Conservation (phyloP, 2,888 invertebrate genomes). For the Phortica magna region DNA sequence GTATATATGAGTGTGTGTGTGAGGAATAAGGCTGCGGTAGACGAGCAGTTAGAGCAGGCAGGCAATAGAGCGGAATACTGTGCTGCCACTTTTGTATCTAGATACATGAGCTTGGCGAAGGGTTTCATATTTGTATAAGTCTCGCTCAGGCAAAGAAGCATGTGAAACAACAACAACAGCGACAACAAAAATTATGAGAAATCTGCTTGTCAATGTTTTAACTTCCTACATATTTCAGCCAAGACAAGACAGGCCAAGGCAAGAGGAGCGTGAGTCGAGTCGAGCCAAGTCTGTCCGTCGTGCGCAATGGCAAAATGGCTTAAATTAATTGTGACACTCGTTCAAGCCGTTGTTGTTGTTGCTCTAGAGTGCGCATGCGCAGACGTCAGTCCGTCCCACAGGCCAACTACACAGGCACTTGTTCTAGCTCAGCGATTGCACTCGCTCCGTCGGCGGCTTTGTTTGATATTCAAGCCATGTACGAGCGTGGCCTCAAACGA, state of each 20-base stretch:
- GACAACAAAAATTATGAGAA: conserved; percentile 23
- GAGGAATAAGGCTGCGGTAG: neutral
- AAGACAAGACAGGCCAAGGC: neutral
- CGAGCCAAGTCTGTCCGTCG: too few species aligned
- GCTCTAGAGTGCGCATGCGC: conserved; percentile 5
- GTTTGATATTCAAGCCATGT: conserved; percentile 18
- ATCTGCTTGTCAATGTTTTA: conserved; percentile 14
- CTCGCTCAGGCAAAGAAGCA: too few species aligned
- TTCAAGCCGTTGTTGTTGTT: neutral
- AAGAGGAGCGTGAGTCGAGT: too few species aligned
- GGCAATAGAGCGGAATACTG: neutral
- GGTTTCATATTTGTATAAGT: too few species aligned
- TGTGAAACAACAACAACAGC: neutral
- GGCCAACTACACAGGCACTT: conserved; percentile 1
- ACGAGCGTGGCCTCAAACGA: neutral
- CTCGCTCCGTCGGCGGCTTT: conserved; percentile 5
- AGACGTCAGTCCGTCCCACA: neutral
- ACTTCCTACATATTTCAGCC: conserved; percentile 25
- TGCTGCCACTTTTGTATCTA: neutral
- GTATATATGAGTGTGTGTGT: neutral
- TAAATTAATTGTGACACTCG: conserved; percentile 28
- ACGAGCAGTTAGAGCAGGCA: neutral
- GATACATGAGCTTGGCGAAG: neutral
- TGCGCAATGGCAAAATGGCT: conserved; percentile 1
- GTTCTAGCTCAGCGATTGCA: too few species aligned